phyloP scores from a whole-genome alignment of 2,113 vertebrate species.

The Lanius ludovicianus region DNA sequence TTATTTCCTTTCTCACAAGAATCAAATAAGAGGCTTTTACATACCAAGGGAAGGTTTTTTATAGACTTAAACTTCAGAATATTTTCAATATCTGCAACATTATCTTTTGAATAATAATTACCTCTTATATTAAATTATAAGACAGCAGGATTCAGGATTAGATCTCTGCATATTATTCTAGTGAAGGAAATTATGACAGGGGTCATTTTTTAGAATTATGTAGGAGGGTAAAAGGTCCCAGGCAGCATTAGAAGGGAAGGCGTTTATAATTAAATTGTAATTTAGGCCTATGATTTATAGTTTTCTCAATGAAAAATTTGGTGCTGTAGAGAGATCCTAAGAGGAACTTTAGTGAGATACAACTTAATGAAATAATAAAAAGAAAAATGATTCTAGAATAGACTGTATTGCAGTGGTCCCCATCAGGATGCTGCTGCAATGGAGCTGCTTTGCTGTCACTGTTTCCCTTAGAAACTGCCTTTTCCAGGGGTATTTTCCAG shows the following conservation, averaged over 20 bases:
- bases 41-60: slow-evolving; percentile 38
- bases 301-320: slow-evolving; percentile 87
- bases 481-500: slow-evolving; percentile 12
- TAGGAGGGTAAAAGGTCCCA: slow-evolving; percentile 91
- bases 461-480: slow-evolving; percentile 24
- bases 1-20: slow-evolving; percentile 44
- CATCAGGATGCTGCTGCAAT: slow-evolving; percentile 20
- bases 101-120: slow-evolving; percentile 84
- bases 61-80: slow-evolving; percentile 74
- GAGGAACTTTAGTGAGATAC: slow-evolving; percentile 86
- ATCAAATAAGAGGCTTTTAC: slow-evolving; percentile 41
- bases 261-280: slow-evolving; percentile 99
- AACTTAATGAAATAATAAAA: slow-evolving; percentile 99
- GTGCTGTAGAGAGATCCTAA: slow-evolving; percentile 80
- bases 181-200: slow-evolving; percentile 87
- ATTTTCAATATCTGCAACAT: slow-evolving; percentile 82
- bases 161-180: slow-evolving; percentile 83
- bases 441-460: slow-evolving; percentile 19
- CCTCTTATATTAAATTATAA: slow-evolving; percentile 84
- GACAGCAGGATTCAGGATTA: slow-evolving; percentile 82
- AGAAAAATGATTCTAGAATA: slow-evolving; percentile 79
- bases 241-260: slow-evolving; percentile 95
- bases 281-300: slow-evolving; percentile 92
- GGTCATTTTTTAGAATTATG: slow-evolving; percentile 98
- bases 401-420: slow-evolving; percentile 59